Conservation (phyloP, 2,113 vertebrate genomes). For the Cettia cetti region DNA sequence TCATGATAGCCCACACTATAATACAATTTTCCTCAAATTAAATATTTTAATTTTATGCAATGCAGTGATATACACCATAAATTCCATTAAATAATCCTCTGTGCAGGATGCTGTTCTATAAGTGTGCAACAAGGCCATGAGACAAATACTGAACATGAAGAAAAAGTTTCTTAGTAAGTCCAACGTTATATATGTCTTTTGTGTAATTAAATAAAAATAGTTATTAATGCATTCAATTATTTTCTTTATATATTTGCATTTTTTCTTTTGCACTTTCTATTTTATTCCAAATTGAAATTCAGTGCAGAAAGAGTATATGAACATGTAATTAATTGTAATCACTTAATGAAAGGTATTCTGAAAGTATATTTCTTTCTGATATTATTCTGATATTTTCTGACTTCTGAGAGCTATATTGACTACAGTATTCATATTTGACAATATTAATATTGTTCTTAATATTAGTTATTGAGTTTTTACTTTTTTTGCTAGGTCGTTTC, state of each 20-base stretch:
- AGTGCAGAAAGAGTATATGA: not conserved
- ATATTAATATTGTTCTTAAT: not conserved
- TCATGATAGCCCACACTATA: not conserved
- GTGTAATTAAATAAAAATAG: not conserved
- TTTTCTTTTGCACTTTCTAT: not conserved
- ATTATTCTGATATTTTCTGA: not conserved
- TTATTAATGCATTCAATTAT: not conserved
- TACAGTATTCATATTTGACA: not conserved
- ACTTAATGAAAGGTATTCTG: not conserved
- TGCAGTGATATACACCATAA: not conserved
- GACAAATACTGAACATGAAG: not conserved
- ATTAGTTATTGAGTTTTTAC: accelerated
- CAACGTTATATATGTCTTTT: not conserved
- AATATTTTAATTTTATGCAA: not conserved
- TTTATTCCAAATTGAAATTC: not conserved
- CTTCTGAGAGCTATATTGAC: not conserved
- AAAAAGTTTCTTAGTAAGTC: not conserved
- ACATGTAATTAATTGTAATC: not conserved
- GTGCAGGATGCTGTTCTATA: not conserved
- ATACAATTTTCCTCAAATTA: not conserved
- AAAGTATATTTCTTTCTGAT: no score
- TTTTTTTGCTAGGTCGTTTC: not conserved
- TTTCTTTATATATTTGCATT: not conserved
- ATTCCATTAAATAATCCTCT: not conserved
- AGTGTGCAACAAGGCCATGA: not conserved